A percentile compares a stretch with the other conserved stretches of the same genome.
Conservation (phyloP, 2,888 invertebrate genomes). For the Nomada fabriciana region DNA sequence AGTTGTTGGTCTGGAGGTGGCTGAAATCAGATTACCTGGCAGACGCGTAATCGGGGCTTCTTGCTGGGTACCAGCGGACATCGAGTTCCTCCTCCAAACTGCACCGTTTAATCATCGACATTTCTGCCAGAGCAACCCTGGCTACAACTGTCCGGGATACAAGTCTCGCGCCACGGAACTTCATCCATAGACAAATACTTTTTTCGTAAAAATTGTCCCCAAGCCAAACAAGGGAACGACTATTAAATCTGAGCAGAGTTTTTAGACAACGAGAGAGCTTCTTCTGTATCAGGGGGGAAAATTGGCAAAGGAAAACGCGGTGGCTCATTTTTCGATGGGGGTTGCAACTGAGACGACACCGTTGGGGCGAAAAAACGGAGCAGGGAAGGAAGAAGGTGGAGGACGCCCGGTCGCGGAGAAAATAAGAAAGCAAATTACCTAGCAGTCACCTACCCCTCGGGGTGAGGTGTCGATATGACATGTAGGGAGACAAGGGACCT, state of each 20-base stretch:
- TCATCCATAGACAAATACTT: background rate
- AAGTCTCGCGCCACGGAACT: background rate
- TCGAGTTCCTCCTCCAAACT: slow-evolving; percentile 32
- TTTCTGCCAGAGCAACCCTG: background rate
- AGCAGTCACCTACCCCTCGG: slow-evolving; percentile 79
- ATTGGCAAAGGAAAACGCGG: slow-evolving; percentile 59
- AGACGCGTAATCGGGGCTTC: slow-evolving; percentile 78
- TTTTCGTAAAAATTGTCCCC: no score
- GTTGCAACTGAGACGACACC: slow-evolving; percentile 53
- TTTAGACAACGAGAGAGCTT: slow-evolving; percentile 31
- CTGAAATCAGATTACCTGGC: slow-evolving; percentile 80
- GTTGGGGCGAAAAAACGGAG: slow-evolving; percentile 16
- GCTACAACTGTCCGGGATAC: background rate
- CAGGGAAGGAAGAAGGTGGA: slow-evolving; percentile 16
- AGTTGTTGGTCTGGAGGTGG: slow-evolving; percentile 78
- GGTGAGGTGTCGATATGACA: slow-evolving; percentile 84
- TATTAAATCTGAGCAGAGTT: no score
- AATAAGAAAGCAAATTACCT: slow-evolving; percentile 84
- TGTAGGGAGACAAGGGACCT: slow-evolving; percentile 73
- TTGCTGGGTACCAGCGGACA: slow-evolving; percentile 62
- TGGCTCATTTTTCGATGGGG: slow-evolving; percentile 60
- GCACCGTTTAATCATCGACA: slow-evolving; percentile 39
- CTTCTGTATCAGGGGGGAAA: slow-evolving; percentile 41
- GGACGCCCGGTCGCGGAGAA: slow-evolving; percentile 73
- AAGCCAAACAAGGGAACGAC: background rate